Evolutionary conservation across 2,888 invertebrate species (phyloP).

Genomic region (Lomographa bimaculata): DNA sequence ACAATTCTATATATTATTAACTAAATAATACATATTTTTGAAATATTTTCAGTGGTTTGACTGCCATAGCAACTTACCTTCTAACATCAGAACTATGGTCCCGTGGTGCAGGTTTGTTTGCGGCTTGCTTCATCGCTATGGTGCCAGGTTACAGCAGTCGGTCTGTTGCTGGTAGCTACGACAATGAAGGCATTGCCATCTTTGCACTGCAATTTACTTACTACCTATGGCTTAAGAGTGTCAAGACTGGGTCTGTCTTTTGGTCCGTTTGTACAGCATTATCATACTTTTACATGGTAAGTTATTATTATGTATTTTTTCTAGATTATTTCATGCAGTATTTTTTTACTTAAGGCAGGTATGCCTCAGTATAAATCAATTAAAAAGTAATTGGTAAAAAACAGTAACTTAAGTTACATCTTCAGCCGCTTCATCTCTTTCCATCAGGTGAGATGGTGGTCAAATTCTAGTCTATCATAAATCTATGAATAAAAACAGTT

Average conservation of each 20-base stretch:
- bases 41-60: slow-evolving; percentile 91
- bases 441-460: too few relatives aligned
- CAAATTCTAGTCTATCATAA: too few relatives aligned
- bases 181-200: slow-evolving; percentile 99
- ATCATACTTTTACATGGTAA: slow-evolving; percentile 99
- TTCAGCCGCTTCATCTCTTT: too few relatives aligned
- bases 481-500: too few relatives aligned
- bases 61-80: slow-evolving; percentile 98
- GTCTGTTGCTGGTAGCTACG: slow-evolving; percentile 99
- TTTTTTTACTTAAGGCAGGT: too few relatives aligned
- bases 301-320: slow-evolving; percentile 35
- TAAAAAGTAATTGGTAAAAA: too few relatives aligned
- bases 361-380: too few relatives aligned
- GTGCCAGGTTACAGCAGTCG: slow-evolving; percentile 99
- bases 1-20: too few relatives aligned
- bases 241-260: slow-evolving; percentile 98
- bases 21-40: background rate
- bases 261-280: slow-evolving; percentile 97
- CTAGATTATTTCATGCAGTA: too few relatives aligned
- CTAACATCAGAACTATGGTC: slow-evolving; percentile 99
- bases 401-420: too few relatives aligned
- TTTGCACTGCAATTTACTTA: slow-evolving; percentile 99
- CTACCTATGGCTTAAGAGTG: slow-evolving; percentile 98
- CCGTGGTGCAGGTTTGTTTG: slow-evolving; percentile 97
- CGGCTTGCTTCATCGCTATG: slow-evolving; percentile 99